Base-by-base conservation (phyloP, 2,113 vertebrate species). In the Myotis lucifugus region DNA sequence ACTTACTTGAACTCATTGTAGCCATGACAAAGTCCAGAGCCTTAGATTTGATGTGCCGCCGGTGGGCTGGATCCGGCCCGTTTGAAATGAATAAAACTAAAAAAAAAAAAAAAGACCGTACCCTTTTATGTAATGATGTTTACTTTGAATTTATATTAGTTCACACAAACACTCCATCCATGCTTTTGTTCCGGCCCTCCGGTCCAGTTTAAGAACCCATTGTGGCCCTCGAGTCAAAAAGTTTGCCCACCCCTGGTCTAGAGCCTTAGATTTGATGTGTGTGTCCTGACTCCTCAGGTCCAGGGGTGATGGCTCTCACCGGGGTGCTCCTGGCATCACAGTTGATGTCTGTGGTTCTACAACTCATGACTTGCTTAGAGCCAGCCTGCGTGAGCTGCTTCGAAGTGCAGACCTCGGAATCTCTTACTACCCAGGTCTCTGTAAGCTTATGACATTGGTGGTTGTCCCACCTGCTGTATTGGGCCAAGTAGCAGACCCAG, bases 391-490 rank as follows among this genome's bases (percentile, higher is more conserved):
- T 19, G 34, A 61, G 27, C 14, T 52, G 6, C 42, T 52, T 81
- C 23, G 27, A 9, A 10, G 18, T 46, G 34, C 34, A 46, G 70
- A 46, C 9, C 46, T 78, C 1, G 5, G 12, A 46, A 21, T 67
- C 52, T 50, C 61, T 66, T 17, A 19, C 13, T 21, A 3, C 13
- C 34, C 6, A 2, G 8, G 12, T 34, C 32, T 90, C n/a, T 13
- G 1, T 7, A n/a, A 78, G 40, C 23, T 32, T 17, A 0, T 2
- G 1, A 18, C 32, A 46, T 34, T 40, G 21, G 17, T 78, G 12
- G 2, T 9, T 12, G 32, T 64, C 25, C 46, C 0, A 29, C 18
- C 23, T 54, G 6, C 66, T 27, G 0, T n/a, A 8, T 1, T 69
- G 73, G 25, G 23, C 78, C 40, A 4, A 6, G 0, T 23, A 8